A percentile compares a stretch with the other conserved stretches of the same genome.
phyloP scores from a whole-genome alignment of 2,797 vertebrate genomes.

The Hephaestus fuliginosus region DNA sequence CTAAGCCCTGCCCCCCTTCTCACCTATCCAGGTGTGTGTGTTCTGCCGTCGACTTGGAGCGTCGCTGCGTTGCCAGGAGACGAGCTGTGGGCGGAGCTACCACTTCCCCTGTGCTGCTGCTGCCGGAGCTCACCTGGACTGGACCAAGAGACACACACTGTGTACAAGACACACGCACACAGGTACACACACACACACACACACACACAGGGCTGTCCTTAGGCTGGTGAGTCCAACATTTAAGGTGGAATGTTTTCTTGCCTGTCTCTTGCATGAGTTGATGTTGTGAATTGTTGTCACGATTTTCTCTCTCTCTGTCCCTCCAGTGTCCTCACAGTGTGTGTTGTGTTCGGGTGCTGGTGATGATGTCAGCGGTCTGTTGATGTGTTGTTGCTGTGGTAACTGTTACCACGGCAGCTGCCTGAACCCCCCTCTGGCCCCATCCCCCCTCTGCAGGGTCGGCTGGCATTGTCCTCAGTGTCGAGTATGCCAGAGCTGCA shows the following conservation, averaged over 20 bases:
- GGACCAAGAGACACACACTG: constrained; percentile 89
- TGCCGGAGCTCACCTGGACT: constrained; percentile 93
- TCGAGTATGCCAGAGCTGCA: constrained; percentile 96
- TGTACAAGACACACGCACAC: constrained; percentile 86
- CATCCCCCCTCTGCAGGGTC: constrained; percentile 90
- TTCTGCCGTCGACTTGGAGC: constrained; percentile 97
- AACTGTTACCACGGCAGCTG: constrained; percentile 95
- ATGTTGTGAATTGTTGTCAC: no score
- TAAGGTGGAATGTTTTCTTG: no score
- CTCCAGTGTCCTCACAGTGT: constrained; percentile 78
- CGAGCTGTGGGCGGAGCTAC: constrained; percentile 91
- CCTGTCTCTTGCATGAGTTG: no score
- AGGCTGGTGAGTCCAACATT: no score
- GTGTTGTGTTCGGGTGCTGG: constrained; percentile 88
- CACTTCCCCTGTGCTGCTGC: constrained; percentile 97
- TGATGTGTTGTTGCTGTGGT: constrained; percentile 97
- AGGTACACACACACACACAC: constrained; percentile 67
- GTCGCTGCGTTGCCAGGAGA: constrained; percentile 93
- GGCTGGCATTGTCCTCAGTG: constrained; percentile 98
- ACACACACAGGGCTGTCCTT: constrained; percentile 42
- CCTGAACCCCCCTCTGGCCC: constrained; percentile 86
- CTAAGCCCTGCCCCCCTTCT: constrained; percentile 8
- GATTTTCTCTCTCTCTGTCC: background rate
- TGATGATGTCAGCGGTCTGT: constrained; percentile 89
- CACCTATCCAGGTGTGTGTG: constrained; percentile 89